phyloP scores from a whole-genome alignment of 2,888 invertebrate species.

The Andrena bucephala region DNA sequence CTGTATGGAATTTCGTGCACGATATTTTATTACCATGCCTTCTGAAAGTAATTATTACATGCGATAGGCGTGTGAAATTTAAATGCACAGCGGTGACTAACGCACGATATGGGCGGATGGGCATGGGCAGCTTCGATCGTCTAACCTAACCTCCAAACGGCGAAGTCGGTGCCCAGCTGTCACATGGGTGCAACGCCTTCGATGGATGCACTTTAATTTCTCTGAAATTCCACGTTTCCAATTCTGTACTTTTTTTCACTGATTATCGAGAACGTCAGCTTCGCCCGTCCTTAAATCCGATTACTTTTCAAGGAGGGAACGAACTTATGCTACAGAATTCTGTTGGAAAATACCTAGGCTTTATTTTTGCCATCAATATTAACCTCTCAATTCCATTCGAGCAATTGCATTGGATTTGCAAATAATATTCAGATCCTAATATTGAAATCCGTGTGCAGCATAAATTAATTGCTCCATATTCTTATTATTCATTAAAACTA shows the following conservation, averaged over 20 bases:
- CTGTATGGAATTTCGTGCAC: neutral
- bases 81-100: constrained; percentile 25
- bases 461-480: too few relatives aligned
- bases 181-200: constrained; percentile 23
- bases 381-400: too few relatives aligned
- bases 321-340: too few relatives aligned
- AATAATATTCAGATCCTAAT: too few relatives aligned
- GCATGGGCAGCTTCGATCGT: neutral
- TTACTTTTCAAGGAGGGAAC: too few relatives aligned
- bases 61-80: constrained; percentile 20
- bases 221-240: neutral
- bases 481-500: too few relatives aligned
- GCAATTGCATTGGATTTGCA: too few relatives aligned
- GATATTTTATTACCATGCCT: neutral
- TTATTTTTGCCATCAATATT: too few relatives aligned
- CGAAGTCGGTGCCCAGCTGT: constrained; percentile 30
- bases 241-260: neutral
- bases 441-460: too few relatives aligned
- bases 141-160: constrained; percentile 54
- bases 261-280: neutral
- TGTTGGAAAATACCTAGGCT: too few relatives aligned
- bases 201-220: neutral
- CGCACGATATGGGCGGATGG: constrained; percentile 19
- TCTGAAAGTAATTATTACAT: neutral
- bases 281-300: too few relatives aligned